phyloP scores from a whole-genome alignment of 2,888 invertebrate species.

The Trachelus tabidus region DNA sequence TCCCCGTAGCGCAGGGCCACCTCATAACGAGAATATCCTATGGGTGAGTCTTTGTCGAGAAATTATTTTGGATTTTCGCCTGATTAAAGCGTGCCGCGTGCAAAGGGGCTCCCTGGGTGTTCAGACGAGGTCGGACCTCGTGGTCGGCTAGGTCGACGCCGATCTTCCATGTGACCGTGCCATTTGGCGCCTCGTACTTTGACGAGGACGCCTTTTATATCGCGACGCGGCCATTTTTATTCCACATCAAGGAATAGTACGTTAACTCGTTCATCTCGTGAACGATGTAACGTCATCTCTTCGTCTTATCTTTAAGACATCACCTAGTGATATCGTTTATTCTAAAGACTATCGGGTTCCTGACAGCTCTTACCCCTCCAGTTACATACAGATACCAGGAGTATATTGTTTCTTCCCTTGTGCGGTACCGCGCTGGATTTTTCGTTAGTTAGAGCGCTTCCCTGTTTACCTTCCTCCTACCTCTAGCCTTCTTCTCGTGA shows the following conservation, averaged over 20 bases:
- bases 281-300: neutral
- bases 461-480: neutral
- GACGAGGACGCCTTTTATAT: conserved; percentile 14
- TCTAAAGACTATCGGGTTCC: neutral
- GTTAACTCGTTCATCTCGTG: conserved; percentile 5
- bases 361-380: neutral
- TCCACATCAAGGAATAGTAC: conserved; percentile 10
- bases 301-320: neutral
- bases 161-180: conserved; percentile 13
- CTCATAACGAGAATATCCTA: conserved; percentile 21
- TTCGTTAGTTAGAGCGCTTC: neutral
- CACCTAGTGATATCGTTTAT: neutral
- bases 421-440: neutral
- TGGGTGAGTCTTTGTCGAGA: conserved; percentile 24
- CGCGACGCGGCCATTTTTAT: conserved; percentile 20
- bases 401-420: neutral
- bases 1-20: conserved; percentile 22
- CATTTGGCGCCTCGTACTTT: conserved; percentile 15
- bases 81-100: conserved; percentile 19
- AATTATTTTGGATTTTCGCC: conserved; percentile 25
- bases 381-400: neutral
- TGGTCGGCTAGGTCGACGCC: neutral
- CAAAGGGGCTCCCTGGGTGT: neutral
- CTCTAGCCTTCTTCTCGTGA: neutral
- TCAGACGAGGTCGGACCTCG: neutral